Evolutionary conservation across 2,113 vertebrate genomes (phyloP), one percentile per base, ranked within the genome.

Genomic region (Argyrosomus japonicus): DNA sequence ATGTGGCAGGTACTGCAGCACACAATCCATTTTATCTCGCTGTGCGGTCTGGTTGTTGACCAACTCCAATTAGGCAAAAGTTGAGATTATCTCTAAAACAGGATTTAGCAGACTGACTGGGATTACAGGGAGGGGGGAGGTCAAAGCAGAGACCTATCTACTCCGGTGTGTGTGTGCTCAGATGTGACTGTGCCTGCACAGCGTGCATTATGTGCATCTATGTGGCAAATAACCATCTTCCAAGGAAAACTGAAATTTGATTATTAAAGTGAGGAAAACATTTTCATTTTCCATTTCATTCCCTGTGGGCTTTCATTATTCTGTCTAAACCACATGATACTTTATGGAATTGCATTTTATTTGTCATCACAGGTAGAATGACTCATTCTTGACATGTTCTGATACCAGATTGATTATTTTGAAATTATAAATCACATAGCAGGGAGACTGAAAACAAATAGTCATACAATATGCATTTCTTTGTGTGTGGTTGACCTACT

Each of bases 401-500:
- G 3, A 21, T 9, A 23, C 3, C 4, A 13, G 10, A 51, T 1
- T 65, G 51, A 50, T 19, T 57, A n/a, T 57, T 61, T 40, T 75
- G 43, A 70, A 48, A 70, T 71, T 40, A n/a, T 64, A 27, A 63
- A 53, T 78, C 40, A 25, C 23, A 40, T 18, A 43, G 12, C 25
- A n/a, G 19, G 21, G 29, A 61, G 63, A 70, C 3, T 60, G 58
- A 70, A 77, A 79, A 58, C 50, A 72, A 68, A 77, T 36, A 65
- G 36, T 77, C 18, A 68, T 81, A 36, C 15, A 64, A 63, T 50
- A 79, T 77, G 19, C 0, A 70, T 79, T 36, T 63, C 13, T 60
- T 68, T 71, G 21, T 48, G n/a, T 51, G 63, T 43, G 23, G 29
- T 23, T 81, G 67, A 84, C 67, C 79, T 84, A 80, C 75, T 84